Percentiles rank a stretch among this genome's conserved stretches.
Conservation (phyloP, 2,888 invertebrate genomes). For the Noctua janthina region DNA sequence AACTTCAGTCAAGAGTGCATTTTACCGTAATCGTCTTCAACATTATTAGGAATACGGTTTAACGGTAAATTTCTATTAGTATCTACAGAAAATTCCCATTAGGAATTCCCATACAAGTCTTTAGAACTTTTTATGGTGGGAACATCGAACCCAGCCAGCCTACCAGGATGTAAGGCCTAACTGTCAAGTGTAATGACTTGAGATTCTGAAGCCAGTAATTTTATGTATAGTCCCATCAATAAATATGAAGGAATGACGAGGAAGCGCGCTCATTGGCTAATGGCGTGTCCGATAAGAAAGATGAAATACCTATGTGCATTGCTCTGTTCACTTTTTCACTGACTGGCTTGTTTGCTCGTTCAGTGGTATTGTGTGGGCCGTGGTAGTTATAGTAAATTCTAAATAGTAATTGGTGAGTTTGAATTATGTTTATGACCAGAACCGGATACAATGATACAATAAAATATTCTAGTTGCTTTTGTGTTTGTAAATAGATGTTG, state of each 20-base stretch:
- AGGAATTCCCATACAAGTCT: constrained; percentile 57
- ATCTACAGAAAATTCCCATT: constrained; percentile 50
- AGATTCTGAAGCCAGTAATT: constrained; percentile 37
- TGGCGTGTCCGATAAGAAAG: constrained; percentile 23
- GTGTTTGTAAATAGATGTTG: not conserved
- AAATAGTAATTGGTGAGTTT: not conserved
- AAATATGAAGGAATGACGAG: constrained; percentile 45
- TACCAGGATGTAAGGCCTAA: constrained; percentile 36
- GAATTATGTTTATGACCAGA: not conserved
- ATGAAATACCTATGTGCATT: constrained; percentile 11
- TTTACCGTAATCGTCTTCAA: constrained; percentile 51
- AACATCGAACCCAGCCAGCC: constrained; percentile 26
- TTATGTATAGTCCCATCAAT: constrained; percentile 46
- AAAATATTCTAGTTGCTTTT: constrained; percentile 6
- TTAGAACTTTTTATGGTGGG: constrained; percentile 50
- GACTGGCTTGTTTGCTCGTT: not conserved
- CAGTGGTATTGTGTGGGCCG: not conserved
- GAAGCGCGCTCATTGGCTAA: constrained; percentile 27
- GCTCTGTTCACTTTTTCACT: not conserved
- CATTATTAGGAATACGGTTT: constrained; percentile 16
- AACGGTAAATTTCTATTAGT: constrained; percentile 44
- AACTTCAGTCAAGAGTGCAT: constrained; percentile 8
- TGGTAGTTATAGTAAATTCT: not conserved
- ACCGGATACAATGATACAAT: not conserved
- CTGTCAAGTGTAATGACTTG: constrained; percentile 44